Evolutionary conservation across 2,113 vertebrate genomes (phyloP).

Genomic region (Riparia riparia): DNA sequence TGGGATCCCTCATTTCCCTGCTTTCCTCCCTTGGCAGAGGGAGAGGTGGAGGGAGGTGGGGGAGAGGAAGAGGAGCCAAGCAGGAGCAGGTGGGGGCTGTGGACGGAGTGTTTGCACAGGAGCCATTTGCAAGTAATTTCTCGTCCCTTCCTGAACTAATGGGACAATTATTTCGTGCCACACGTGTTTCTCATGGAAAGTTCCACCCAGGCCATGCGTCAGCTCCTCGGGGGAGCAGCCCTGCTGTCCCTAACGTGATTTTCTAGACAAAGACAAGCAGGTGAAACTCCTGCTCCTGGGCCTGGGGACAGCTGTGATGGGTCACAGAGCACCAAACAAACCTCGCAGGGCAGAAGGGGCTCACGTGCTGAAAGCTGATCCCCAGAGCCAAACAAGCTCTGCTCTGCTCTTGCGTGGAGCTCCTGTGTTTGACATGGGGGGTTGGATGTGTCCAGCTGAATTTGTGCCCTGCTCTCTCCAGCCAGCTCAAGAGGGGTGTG

Average conservation of each 20-base stretch:
- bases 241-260: not conserved
- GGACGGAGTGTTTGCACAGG: not conserved
- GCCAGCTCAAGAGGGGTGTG: not conserved
- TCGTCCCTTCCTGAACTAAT: slow-evolving; percentile 62
- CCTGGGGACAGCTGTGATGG: not conserved
- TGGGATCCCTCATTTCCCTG: not conserved
- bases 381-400: not conserved
- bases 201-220: not conserved
- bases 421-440: accelerated
- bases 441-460: not conserved
- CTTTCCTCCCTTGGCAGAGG: not conserved
- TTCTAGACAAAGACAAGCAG: not conserved
- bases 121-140: slow-evolving; percentile 12
- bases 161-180: slow-evolving; percentile 3
- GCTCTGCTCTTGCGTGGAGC: not conserved
- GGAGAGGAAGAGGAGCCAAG: not conserved
- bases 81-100: not conserved
- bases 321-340: not conserved
- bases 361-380: not conserved
- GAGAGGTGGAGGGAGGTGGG: not conserved
- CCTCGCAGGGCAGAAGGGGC: not conserved
- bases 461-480: not conserved
- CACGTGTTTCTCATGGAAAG: slow-evolving; percentile 41
- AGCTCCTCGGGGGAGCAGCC: not conserved
- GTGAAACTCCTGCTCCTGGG: not conserved